Base-by-base conservation (phyloP, 2,888 invertebrate species). In the Plemyria rubiginata region DNA sequence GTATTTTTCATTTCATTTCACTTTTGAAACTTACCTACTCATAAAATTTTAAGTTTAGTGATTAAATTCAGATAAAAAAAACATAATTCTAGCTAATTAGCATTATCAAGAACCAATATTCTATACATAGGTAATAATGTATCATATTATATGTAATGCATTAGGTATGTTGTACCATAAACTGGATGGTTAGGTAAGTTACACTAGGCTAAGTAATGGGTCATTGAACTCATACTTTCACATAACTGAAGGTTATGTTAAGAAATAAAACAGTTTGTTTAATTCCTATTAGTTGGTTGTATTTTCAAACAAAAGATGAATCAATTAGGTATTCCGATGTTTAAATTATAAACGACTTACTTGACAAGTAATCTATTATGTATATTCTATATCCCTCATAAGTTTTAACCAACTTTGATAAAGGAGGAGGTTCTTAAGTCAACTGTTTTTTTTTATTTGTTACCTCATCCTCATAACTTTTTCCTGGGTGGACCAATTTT, bases 201-300 rank as follows among this genome's bases (percentile, higher is more conserved):
- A 73, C 74, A 79, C 75, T 74, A 69, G 63, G 58, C 68, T 76
- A 74, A 72, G 74, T 78, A 79, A 77, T 72, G 78, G 84, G 84
- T 85, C 83, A 86, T 71, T 83, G 84, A 85, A 82, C 87, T 83
- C 68, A 74, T 76, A 85, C 85, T 85, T 85, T 86, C 83, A 82
- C 81, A 81, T 78, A 67, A 70, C 74, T 76, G 79, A 84, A 82
- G 85, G 85, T 79, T 79, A 77, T 68, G 71, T 70, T 74, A 73
- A 75, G 70, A 74, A 76, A 79, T 75, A 76, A 72, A 72, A 73
- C 64, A 72, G 70, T 77, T 65, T 68, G 71, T 62, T 71, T 59
- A 70, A 66, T 60, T 50, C 22, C 16, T 45, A 32, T 32, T 36
- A 36, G 11, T 12, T 50, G 8, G 13, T 0, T 13, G 4, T 45